phyloP scores from a whole-genome alignment of 2,113 vertebrate species.

The Cervus canadensis region DNA sequence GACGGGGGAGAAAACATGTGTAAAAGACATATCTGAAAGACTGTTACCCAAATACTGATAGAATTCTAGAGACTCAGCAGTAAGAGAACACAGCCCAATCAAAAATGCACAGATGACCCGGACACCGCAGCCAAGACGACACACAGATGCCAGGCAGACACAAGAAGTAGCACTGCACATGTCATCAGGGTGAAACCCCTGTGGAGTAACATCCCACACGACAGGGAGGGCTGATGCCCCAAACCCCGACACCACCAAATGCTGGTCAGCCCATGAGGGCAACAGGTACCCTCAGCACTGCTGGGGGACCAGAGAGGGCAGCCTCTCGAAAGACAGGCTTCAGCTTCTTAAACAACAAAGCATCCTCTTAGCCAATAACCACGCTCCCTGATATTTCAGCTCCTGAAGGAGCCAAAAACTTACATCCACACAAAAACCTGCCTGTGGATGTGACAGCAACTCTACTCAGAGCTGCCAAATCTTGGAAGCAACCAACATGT shows the following conservation, averaged over 20 bases:
- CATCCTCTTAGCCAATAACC: not conserved
- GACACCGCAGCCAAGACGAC: not conserved
- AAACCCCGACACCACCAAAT: not conserved
- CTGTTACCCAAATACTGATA: not conserved
- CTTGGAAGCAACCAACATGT: not conserved
- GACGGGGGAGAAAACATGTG: not conserved
- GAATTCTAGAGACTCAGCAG: not conserved
- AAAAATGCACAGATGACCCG: not conserved
- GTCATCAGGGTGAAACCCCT: not conserved
- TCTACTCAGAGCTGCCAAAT: not conserved
- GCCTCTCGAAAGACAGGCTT: not conserved
- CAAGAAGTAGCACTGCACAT: rapidly evolving
- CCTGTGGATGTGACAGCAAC: not conserved
- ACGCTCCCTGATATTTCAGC: not conserved
- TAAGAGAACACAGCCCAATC: not conserved
- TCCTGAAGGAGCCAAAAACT: not conserved
- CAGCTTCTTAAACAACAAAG: not conserved
- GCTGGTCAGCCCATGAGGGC: not conserved
- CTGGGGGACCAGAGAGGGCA: not conserved
- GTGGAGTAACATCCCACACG: not conserved
- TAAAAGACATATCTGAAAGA: not conserved
- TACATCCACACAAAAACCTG: not conserved
- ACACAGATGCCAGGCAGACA: not conserved
- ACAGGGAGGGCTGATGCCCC: not conserved
- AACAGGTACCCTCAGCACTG: not conserved